Base-by-base conservation (phyloP, 2,113 vertebrate species). In the Hemichromis elongatus region DNA sequence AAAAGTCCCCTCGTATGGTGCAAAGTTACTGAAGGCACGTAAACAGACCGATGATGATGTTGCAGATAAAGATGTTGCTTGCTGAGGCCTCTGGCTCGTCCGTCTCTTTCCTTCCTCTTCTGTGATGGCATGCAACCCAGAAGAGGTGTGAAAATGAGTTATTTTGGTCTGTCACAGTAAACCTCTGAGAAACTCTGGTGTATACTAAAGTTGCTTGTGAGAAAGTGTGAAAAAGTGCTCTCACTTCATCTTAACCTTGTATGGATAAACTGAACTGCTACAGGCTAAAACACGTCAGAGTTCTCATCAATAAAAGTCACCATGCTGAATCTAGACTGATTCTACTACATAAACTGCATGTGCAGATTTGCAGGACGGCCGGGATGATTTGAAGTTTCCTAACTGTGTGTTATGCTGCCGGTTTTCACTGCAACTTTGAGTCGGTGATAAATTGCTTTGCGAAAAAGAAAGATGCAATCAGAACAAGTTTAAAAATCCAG, bases 121-220 rank as follows among this genome's bases (percentile, higher is more conserved):
- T 85, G 56, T 61, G 82, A 84, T 85, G 52, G 68, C 87, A 75
- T 68, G 80, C 66, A 42, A 56, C 47, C 7, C 6, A 57, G 82
- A 82, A 5, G 59, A 92, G 92, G 90, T 94, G 93, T 93, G 94
- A 94, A 94, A 88, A 89, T 1, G 28, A 5, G 52, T 83, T 92
- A 91, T 93, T 94, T 89, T 79, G n/a, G 59, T 83, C 78, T 47
- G 66, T 84, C 35, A 19, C 68, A 33, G 47, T 24, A 78, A 24
- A 30, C 56, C 75, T 90, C 80, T 52, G 59, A 93, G 73, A 92
- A 90, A 86, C 79, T 77, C 40, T 63, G 73, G 5, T 16, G 42
- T 47, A 14, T 33, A 37, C 70, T 33, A 4, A 50, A 78, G 30
- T 75, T 30, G 7, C 16, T 55, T 6, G n/a, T 90, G 90, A 90